Percentiles rank a stretch among this genome's conserved stretches.
These are phyloP conservation scores for Saxidomus purpurata DNA, from an alignment of 1,140 invertebrate species.

Conservation along the genomic window DNA sequence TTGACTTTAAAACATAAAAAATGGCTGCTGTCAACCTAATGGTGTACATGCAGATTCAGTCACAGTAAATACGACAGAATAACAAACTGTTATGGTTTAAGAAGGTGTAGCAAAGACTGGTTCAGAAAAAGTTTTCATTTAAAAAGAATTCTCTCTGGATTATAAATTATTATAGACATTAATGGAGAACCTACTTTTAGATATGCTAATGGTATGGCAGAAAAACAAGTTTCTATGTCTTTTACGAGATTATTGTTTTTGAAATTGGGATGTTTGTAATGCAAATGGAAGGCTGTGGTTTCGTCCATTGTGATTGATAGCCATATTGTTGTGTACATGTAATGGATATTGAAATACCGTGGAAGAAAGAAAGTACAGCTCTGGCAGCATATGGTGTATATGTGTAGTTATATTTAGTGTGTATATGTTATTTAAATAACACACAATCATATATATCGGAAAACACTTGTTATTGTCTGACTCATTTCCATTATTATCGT, in stretches of 20 bases:
- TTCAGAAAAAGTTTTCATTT: not conserved
- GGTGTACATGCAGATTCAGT: not conserved
- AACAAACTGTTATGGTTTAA: conserved; percentile 50
- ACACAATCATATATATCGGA: not conserved
- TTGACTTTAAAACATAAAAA: conserved; percentile 35
- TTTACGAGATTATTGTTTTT: not conserved
- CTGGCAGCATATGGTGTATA: not conserved
- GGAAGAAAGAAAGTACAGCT: not conserved
- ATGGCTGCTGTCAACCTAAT: conserved; percentile 57
- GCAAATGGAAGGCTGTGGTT: not conserved
- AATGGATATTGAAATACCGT: not conserved
- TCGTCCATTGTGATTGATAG: not conserved
- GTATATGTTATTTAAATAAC: not conserved
- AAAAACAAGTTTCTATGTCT: not conserved
- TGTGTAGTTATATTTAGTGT: not conserved
- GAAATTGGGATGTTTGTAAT: conserved; percentile 3
- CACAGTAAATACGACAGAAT: conserved; percentile 31
- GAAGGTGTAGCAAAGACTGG: not conserved
- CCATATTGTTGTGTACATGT: not conserved
- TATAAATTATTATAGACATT: not conserved
- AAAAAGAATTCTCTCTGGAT: not conserved
- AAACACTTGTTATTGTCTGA: not conserved
- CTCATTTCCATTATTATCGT: conserved; percentile 12
- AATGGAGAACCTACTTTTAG: conserved; percentile 51
- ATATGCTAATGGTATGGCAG: conserved; percentile 53